Base-by-base conservation (phyloP, 2,113 vertebrate genomes). In the Ramphastos sulfuratus region DNA sequence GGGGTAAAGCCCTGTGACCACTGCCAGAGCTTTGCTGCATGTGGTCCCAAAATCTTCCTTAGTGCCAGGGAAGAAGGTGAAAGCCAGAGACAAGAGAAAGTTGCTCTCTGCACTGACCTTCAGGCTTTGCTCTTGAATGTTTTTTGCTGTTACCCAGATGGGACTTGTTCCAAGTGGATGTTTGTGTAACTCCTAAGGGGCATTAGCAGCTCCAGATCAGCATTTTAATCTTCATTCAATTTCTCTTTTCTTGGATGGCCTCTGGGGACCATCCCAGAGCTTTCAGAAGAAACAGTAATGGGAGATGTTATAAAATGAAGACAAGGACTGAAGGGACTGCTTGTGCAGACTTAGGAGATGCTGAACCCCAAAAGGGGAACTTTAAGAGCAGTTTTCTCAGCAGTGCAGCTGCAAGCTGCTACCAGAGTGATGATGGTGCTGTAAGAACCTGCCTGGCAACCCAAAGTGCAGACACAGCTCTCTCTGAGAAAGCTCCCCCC, bases 141-240 rank as follows among this genome's bases (percentile, higher is more conserved):
- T 94, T 90, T 80, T 27, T 37, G 65, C 82, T 54, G 66, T 58
- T 93, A 90, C 87, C 86, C 94, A 76, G 95, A 94, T 92, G 86
- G 94, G 95, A 90, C 56, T 44, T 2, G 0, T 67, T 94, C 95
- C 95, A 94, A 80, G 73, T 14, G 88, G 81, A 85, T 94, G 94
- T 84, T 91, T 79, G 94, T 87, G 72, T 7, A 95, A 27, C 15
- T 94, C 95, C 85, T 27, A 35, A 93, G 91, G 87, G 93, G 42
- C 81, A 91, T 58, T 6, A 88, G 89, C 78, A 93, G 64, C 89
- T 85, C 93, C 8, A 59, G 56, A 96, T 87, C 94, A 96, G 76
- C 91, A 42, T 94, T 94, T 95, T 80, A 90, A 95, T 95, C 94
- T 95, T 52, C 60, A 60, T 92, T 82, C 92, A 27, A 74, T 95